Base-by-base conservation (phyloP, 2,888 invertebrate species). In the Hoplodrina blanda region DNA sequence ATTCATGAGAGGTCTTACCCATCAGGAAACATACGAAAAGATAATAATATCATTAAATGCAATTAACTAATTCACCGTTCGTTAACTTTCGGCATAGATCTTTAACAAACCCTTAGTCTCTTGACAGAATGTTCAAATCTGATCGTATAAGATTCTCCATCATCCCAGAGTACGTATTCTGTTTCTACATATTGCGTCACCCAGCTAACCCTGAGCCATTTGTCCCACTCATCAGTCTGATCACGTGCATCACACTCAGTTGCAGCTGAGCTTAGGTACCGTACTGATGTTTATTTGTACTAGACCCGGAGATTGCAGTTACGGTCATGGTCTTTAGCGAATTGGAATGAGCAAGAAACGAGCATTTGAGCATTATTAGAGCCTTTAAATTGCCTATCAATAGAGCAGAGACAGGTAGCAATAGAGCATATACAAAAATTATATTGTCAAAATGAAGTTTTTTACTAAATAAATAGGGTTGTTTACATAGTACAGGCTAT, bases 231-330 rank as follows among this genome's bases (percentile, higher is more conserved):
- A 30, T 52, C 41, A 74, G 56, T 79, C 82, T 8, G 17, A 15
- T 53, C 81, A 79, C 82, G 81, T 81, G 1, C 37, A 70, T 79
- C 69, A 76, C 73, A 76, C 64, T 79, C 68, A 30, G 69, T 55
- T 81, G 76, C 67, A 78, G 33, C 37, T 41, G 65, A 60, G 55
- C 25, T 69, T 64, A 69, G 69, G 33, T 73, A 69, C 66, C 62
- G 69, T 57, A 60, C 53, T 46, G 55, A n/a, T 76, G 65, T 65
- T 73, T 80, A 65, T 66, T 70, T 70, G 62, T 68, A 25, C 20
- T 33, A 62, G 56, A n/a, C 37, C 41, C 41, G 13, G 50, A 56
- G 56, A 49, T 55, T 41, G 20, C n/a, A 55, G 25, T 20, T 63
- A 33, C 25, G 53, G 52, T 62, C 68, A 69, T 54, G 63, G 61